Evolutionary conservation across 1,140 invertebrate species (phyloP).

Genomic region (Luehdorfia chinensis): DNA sequence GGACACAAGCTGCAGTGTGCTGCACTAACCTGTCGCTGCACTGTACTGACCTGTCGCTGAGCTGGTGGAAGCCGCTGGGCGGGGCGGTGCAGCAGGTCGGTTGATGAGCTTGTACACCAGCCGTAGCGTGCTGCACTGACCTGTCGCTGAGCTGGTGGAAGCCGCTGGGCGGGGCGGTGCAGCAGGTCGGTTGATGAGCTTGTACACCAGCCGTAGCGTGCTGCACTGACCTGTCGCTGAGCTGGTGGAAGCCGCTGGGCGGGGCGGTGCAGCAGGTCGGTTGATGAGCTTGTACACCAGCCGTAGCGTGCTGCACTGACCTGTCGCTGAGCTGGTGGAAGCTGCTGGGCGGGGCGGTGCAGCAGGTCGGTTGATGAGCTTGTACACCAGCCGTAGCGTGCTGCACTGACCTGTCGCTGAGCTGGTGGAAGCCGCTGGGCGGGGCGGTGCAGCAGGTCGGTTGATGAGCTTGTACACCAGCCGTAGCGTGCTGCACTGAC

Average conservation of each 20-base stretch:
- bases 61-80: too few species aligned
- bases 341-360: too few species aligned
- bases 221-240: too few species aligned
- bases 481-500: conserved; percentile 36
- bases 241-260: conserved; percentile 27
- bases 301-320: conserved; percentile 37
- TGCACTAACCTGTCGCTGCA: too few species aligned
- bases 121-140: too few species aligned
- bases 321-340: conserved; percentile 12
- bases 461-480: conserved; percentile 60
- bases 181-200: conserved; percentile 53
- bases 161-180: conserved; percentile 18
- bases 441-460: conserved; percentile 27
- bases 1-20: too few species aligned
- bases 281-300: conserved; percentile 60
- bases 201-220: conserved; percentile 46
- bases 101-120: too few species aligned
- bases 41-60: conserved; percentile 49
- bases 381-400: too few species aligned
- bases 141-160: too few species aligned
- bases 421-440: conserved; percentile 27
- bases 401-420: conserved; percentile 49
- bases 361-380: too few species aligned
- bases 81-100: too few species aligned
- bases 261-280: conserved; percentile 28